Evolutionary conservation across 2,113 vertebrate species (phyloP), one percentile per base, ranked within the genome.

Genomic region (Halichoerus grypus): DNA sequence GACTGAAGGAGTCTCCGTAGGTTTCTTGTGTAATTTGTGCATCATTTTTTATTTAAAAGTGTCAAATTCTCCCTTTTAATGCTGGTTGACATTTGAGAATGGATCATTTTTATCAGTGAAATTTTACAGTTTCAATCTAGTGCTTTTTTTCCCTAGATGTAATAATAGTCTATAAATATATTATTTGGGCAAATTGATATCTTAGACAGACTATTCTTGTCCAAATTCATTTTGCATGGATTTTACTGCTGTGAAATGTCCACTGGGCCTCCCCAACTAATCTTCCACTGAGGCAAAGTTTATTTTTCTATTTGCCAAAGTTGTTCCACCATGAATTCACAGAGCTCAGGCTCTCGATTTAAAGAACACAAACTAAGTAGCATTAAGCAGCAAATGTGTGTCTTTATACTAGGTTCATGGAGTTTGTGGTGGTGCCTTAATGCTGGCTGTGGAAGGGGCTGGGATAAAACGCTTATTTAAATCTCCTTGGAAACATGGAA

Each of bases 11-110:
- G 96, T 98, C 98, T 98, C 98, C 61, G 49, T 91, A 97, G 98
- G 96, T 98, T 98, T 91, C 98, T 98, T 98, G 97, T 98, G 98
- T 98, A 98, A 99, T 99, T 98, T 98, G 95, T 55, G 13, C 98
- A 98, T 98, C 59, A 98, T 98, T 98, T 99, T 98, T 98, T 98
- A 98, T 99, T 99, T 98, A 98, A 98, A 97, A 98, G 92, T 28
- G 0, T 95, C 98, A 98, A 63, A 33, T 91, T 98, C 88, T 98
- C 88, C 67, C 88, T 98, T 98, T 96, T 96, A 85, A 63, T 97
- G 93, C 98, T 81, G 69, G 93, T 96, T 98, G 97, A 88, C 91
- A 97, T 98, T 97, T 98, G 98, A 96, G 90, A 98, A 96, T 49
- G 89, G 95, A 97, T 98, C 97, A 98, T 98, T 98, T 98, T 97